Conservation (phyloP, 1,140 invertebrate species). For the Cepaea nemoralis region DNA sequence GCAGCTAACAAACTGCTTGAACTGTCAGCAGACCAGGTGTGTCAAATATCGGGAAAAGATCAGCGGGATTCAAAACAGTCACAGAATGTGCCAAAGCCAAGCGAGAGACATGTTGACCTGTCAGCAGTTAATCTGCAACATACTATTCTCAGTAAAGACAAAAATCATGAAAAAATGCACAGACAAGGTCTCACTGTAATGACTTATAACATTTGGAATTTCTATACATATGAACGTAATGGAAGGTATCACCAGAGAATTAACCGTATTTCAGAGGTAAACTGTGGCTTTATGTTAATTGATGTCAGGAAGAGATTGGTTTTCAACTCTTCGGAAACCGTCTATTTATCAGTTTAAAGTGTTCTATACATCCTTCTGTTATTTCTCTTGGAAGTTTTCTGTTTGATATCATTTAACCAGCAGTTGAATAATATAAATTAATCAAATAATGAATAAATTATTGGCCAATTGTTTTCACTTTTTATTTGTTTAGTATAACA, state of each 20-base stretch:
- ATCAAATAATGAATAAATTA: too few relatives aligned
- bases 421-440: too few relatives aligned
- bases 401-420: too few relatives aligned
- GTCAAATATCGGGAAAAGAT: not conserved
- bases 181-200: not conserved
- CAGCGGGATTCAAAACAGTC: not conserved
- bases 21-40: not conserved
- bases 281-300: not conserved
- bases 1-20: not conserved
- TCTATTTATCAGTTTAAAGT: too few relatives aligned
- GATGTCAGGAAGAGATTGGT: too few relatives aligned
- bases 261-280: not conserved
- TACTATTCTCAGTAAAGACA: not conserved
- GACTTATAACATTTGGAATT: conserved; percentile 27
- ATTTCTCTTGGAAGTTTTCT: too few relatives aligned
- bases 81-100: not conserved
- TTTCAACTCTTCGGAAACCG: not conserved
- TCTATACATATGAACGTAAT: conserved; percentile 17
- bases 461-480: too few relatives aligned
- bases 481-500: too few relatives aligned
- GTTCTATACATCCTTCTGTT: too few relatives aligned
- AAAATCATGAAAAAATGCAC: not conserved
- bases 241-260: not conserved
- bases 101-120: not conserved
- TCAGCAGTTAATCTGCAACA: not conserved